These are phyloP conservation scores for Prionailurus bengalensis DNA, from an alignment of 2,113 vertebrate species.

Conservation along the genomic window DNA sequence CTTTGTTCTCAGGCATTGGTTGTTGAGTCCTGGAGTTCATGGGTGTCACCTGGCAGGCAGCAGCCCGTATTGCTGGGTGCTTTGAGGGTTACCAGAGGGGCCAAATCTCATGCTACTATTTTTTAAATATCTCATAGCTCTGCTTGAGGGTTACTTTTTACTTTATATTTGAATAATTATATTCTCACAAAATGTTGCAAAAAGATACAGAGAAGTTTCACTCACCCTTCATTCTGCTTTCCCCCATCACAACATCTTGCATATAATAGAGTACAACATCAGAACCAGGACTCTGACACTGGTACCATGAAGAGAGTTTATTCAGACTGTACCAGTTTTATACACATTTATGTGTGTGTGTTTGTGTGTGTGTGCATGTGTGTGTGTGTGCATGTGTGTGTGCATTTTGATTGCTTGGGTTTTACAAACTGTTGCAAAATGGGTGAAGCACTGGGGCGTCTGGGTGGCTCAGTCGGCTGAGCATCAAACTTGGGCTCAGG, in stretches of 20 bases:
- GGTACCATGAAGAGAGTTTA: background rate
- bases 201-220: background rate
- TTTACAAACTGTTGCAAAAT: constrained; percentile 43
- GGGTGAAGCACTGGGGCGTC: background rate
- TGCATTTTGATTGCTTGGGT: constrained; percentile 30
- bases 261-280: background rate
- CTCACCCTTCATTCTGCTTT: background rate
- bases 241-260: too few species aligned
- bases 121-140: background rate
- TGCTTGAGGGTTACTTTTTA: background rate
- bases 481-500: too few species aligned
- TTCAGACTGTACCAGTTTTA: background rate
- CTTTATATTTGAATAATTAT: background rate
- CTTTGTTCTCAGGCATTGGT: background rate
- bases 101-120: background rate
- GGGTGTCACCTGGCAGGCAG: accelerated
- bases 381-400: background rate
- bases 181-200: background rate
- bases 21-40: background rate
- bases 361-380: background rate
- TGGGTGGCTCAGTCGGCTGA: too few species aligned
- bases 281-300: background rate
- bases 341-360: background rate
- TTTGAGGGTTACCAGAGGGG: background rate
- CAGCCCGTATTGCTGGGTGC: background rate